Percentiles rank a stretch among this genome's conserved stretches.
phyloP scores from a whole-genome alignment of 2,797 vertebrate species.

The Streptopelia turtur region DNA sequence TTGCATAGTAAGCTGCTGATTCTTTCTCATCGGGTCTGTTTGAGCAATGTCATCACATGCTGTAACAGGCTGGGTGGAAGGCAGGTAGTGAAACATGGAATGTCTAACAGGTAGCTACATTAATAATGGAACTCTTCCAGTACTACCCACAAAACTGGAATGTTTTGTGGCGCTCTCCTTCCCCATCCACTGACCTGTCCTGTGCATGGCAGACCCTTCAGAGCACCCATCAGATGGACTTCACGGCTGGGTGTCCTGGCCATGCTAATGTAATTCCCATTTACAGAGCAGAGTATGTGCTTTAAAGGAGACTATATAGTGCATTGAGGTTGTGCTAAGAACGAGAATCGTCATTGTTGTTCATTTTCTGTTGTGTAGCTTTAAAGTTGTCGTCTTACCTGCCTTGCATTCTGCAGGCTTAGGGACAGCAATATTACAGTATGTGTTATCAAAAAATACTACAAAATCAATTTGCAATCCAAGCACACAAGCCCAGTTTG shows the following conservation, averaged over 20 bases:
- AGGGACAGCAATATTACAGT: background rate
- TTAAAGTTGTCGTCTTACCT: background rate
- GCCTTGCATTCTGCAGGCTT: background rate
- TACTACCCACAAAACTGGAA: background rate
- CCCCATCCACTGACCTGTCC: background rate
- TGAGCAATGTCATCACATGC: background rate
- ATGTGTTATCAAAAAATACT: background rate
- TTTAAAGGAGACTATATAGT: background rate
- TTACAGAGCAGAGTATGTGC: background rate
- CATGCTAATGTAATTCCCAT: background rate
- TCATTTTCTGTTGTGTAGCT: background rate
- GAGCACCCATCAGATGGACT: background rate
- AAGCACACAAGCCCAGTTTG: background rate
- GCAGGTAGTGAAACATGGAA: background rate
- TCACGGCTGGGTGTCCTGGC: background rate
- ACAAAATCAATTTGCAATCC: background rate
- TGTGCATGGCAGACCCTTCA: background rate
- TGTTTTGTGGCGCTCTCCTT: accelerated
- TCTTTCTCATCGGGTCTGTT: background rate
- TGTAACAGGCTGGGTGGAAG: background rate
- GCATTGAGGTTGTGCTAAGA: background rate
- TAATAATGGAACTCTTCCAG: background rate
- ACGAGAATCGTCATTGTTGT: background rate
- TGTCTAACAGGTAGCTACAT: background rate
- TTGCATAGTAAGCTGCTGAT: background rate